Conservation (phyloP, 2,113 vertebrate species). For the Callionymus lyra region DNA sequence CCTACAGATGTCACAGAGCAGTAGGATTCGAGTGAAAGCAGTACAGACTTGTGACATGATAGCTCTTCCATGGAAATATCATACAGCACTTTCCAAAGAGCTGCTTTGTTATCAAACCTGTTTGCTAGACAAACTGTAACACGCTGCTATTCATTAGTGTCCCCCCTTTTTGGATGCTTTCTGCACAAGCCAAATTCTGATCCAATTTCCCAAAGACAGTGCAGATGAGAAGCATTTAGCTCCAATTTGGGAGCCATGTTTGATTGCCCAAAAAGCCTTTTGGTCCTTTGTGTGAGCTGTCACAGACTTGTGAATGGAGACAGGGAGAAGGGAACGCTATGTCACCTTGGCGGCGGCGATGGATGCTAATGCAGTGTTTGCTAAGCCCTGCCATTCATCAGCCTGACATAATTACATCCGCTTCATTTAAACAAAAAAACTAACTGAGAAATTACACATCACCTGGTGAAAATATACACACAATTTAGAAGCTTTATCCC, state of each 20-base stretch:
- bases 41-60: too few species aligned
- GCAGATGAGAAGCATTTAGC: conserved; percentile 40
- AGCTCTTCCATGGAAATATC: conserved; percentile 11
- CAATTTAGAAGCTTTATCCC: neutral
- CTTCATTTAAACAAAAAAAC: neutral
- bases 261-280: conserved; percentile 27
- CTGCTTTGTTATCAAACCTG: conserved; percentile 29
- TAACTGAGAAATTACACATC: neutral
- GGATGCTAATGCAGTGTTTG: conserved; percentile 37
- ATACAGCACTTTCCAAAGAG: conserved; percentile 9
- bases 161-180: conserved; percentile 6
- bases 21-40: neutral
- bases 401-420: too few species aligned
- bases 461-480: neutral
- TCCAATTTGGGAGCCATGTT: conserved; percentile 39
- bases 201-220: conserved; percentile 26
- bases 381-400: conserved; percentile 27
- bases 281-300: conserved; percentile 28
- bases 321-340: conserved; percentile 35
- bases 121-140: conserved; percentile 12
- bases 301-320: conserved; percentile 39
- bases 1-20: too few species aligned
- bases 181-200: conserved; percentile 16
- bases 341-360: conserved; percentile 30
- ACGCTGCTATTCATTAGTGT: conserved; percentile 5